Base-by-base conservation (phyloP, 2,888 invertebrate genomes). In the Drosophila kuntzei region DNA sequence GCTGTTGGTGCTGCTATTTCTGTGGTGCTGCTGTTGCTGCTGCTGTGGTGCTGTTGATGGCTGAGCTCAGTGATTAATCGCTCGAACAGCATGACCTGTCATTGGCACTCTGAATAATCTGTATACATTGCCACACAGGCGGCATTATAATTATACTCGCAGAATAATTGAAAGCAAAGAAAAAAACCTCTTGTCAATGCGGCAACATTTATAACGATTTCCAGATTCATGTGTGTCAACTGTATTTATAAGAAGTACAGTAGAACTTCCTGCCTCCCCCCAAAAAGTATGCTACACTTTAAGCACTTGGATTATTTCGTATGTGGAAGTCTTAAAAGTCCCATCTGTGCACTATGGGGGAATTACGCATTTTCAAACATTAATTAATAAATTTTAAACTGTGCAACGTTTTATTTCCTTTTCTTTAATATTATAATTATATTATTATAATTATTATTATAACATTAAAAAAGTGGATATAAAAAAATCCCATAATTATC, bases 51-150 rank as follows among this genome's bases (percentile, higher is more conserved):
- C 8, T 50, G 41, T 37, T 64, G 61, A 58, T 54, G 53, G 53
- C 57, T 58, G 57, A 54, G 47, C 43, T 50, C 63, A 41, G 63
- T 72, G 65, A 70, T 72, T 72, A 70, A 65, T 70, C 54, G 65
- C 34, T 53, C 29, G 51, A 60, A 47, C 68, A 59, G 61, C 68
- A 36, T 47, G 59, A 53, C 55, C 69, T 60, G 69, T 60, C 69
- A 71, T 44, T 59, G 37, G n/a, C 59, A 71, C 47, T 51, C 59
- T 37, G 36, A 18, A 69, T 53, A 69, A 57, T 63, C 50, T 59
- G 47, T 68, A 71, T 54, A 43, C 57, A 64, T 37, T 41, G 46
- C 68, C 50, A 34, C 50, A 39, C 57, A 57, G 61, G 16, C 34
- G 39, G 43, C 39, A 71, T 57, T 49, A 47, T 60, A 57, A 53